phyloP scores from a whole-genome alignment of 2,888 invertebrate species.

The Trisateles emortualis region DNA sequence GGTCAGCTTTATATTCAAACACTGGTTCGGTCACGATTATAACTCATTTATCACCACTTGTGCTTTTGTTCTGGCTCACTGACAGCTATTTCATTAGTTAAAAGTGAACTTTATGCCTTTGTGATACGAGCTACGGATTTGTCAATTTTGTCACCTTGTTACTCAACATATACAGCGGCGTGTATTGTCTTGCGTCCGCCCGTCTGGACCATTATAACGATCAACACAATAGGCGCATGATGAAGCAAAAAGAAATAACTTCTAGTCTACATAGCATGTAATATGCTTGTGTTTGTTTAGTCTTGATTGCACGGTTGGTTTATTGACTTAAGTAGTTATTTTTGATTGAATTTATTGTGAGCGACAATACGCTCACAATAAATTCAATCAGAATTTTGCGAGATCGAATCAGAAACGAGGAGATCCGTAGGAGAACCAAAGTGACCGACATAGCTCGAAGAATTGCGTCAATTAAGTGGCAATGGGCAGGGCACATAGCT shows the following conservation, averaged over 20 bases:
- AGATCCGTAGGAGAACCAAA: too few species aligned
- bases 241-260: conserved; percentile 41
- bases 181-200: conserved; percentile 46
- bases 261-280: conserved; percentile 13
- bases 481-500: too few species aligned
- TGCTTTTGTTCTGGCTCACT: conserved; percentile 43
- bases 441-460: too few species aligned
- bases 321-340: too few species aligned
- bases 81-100: conserved; percentile 44
- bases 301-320: too few species aligned
- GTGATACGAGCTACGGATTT: conserved; percentile 50
- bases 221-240: conserved; percentile 37
- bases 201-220: conserved; percentile 32
- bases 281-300: not conserved
- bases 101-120: conserved; percentile 54
- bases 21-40: conserved; percentile 35
- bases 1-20: conserved; percentile 46
- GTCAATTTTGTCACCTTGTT: conserved; percentile 50
- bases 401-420: too few species aligned
- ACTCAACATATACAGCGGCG: conserved; percentile 45
- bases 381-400: too few species aligned
- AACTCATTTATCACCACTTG: conserved; percentile 57
- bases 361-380: too few species aligned
- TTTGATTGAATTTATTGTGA: too few species aligned
- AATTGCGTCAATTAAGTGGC: too few species aligned